These are phyloP conservation scores for Dilophus febrilis DNA, from an alignment of 2,888 invertebrate species.

Conservation along the genomic window DNA sequence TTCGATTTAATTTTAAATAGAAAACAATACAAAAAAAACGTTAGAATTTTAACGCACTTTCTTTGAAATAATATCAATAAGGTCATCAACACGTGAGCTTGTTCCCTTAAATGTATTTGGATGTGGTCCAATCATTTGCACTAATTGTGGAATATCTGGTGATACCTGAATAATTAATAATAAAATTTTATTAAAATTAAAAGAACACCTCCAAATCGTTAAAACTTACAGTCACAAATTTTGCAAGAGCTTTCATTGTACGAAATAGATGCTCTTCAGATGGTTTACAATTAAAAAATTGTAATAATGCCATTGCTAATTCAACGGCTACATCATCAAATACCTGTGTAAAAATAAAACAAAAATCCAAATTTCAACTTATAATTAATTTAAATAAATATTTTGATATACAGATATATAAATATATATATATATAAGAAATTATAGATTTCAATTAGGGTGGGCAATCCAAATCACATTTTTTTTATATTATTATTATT, in stretches of 20 bases:
- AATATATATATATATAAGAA: too few species aligned
- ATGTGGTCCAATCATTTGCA: conserved; percentile 81
- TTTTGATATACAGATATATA: too few species aligned
- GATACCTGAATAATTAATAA: conserved; percentile 38
- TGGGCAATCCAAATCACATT: too few species aligned
- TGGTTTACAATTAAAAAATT: conserved; percentile 68
- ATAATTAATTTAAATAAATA: too few species aligned
- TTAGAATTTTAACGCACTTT: conserved; percentile 34
- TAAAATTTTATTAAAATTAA: background rate
- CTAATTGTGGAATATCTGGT: conserved; percentile 71
- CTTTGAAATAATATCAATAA: conserved; percentile 57
- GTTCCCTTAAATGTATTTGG: conserved; percentile 66
- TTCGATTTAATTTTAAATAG: too few species aligned
- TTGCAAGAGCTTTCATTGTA: conserved; percentile 58
- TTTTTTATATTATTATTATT: too few species aligned
- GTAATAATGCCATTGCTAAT: conserved; percentile 76
- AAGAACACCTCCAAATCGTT: too few species aligned
- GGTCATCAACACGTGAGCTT: conserved; percentile 62
- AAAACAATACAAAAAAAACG: too few species aligned
- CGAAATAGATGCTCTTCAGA: conserved; percentile 65
- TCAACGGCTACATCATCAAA: conserved; percentile 90
- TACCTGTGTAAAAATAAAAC: conserved; percentile 44
- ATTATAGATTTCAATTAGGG: too few species aligned
- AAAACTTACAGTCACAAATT: conserved; percentile 29
- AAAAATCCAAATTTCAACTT: background rate